Evolutionary conservation across 2,113 vertebrate species (phyloP).

Genomic region (Cisticola juncidis): DNA sequence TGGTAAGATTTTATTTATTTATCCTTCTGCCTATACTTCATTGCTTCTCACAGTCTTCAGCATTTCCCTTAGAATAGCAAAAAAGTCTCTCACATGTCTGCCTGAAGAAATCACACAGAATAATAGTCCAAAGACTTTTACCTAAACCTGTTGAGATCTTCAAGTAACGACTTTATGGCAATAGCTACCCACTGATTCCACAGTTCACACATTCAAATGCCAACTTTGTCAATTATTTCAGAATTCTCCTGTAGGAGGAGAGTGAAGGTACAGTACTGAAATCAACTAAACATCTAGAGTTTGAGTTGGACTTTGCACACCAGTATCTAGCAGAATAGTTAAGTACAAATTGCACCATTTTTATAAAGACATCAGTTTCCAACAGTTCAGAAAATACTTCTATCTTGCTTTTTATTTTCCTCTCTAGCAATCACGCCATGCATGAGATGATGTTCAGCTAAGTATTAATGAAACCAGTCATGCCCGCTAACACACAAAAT

Average conservation of each 20-base stretch:
- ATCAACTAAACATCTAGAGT: not conserved
- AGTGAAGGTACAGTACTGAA: not conserved
- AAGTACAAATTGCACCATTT: not conserved
- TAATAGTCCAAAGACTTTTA: not conserved
- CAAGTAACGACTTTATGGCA: not conserved
- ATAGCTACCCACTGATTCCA: not conserved
- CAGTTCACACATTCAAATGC: not conserved
- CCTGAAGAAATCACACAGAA: not conserved
- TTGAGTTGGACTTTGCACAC: not conserved
- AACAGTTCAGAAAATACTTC: not conserved
- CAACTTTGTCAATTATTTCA: not conserved
- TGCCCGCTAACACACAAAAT: not conserved
- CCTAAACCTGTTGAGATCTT: not conserved
- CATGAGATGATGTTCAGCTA: not conserved
- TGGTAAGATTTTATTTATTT: not conserved
- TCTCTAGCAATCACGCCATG: fast-evolving
- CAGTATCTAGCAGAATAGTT: not conserved
- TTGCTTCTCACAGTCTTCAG: not conserved
- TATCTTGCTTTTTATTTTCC: not conserved
- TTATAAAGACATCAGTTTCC: not conserved
- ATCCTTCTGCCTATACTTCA: not conserved
- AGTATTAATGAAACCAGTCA: not conserved
- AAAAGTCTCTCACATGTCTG: not conserved
- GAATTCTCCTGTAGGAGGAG: not conserved
- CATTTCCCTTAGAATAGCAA: not conserved